Conservation (phyloP, 2,797 vertebrate genomes). For the Molothrus ater region DNA sequence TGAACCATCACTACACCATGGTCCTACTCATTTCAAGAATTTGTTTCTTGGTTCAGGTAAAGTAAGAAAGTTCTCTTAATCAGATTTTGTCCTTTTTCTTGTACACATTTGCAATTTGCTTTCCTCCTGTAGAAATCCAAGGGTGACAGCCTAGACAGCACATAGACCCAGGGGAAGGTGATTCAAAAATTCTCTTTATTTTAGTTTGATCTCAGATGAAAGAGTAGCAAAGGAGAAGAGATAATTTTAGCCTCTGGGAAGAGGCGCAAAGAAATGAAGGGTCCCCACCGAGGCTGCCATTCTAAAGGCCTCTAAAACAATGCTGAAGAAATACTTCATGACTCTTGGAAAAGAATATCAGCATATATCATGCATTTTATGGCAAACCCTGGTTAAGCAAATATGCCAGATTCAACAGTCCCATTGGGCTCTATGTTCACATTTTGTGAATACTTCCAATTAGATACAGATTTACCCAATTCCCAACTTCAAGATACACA, state of each 20-base stretch:
- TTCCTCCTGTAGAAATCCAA: neutral
- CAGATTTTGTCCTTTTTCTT: neutral
- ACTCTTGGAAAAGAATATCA: neutral
- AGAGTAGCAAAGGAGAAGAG: neutral
- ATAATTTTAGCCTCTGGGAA: neutral
- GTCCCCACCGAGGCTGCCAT: accelerated
- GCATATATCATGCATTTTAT: neutral
- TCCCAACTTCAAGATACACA: neutral
- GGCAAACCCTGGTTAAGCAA: neutral
- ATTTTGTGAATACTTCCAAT: neutral
- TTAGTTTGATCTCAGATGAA: neutral
- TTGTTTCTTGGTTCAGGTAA: neutral
- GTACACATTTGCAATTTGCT: neutral
- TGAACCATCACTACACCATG: neutral
- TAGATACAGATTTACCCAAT: neutral
- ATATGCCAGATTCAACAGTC: neutral
- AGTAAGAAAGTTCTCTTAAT: neutral
- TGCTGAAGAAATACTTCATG: neutral
- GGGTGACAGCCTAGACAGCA: neutral
- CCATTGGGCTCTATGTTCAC: neutral
- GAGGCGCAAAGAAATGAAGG: neutral
- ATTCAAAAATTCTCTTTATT: neutral
- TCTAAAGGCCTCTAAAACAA: neutral
- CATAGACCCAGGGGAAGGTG: neutral
- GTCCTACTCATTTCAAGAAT: neutral